Percentiles rank a stretch among this genome's conserved stretches.
Conservation (phyloP, 2,113 vertebrate species). For the Pogonocichla stellata region DNA sequence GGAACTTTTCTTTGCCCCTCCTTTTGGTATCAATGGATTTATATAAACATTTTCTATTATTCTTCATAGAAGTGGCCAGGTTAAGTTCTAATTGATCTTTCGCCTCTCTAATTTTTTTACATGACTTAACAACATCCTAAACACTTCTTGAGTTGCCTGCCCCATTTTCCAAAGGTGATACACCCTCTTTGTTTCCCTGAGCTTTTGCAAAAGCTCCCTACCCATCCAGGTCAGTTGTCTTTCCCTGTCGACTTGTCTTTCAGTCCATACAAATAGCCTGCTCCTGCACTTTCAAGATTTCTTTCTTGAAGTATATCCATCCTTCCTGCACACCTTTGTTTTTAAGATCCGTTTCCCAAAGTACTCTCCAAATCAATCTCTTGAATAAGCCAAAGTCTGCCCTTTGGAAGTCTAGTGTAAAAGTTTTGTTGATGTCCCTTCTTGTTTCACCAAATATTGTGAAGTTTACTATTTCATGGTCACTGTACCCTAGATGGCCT, state of each 20-base stretch:
- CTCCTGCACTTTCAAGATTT: background rate
- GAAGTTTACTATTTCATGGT: background rate
- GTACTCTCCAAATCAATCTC: background rate
- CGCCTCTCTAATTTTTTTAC: background rate
- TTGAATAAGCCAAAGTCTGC: background rate
- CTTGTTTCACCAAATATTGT: background rate
- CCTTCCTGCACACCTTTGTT: background rate
- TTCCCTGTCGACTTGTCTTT: accelerated
- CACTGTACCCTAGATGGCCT: background rate
- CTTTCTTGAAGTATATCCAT: background rate
- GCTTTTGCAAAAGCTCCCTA: background rate
- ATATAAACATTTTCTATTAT: background rate
- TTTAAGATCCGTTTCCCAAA: background rate
- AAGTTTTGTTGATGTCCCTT: background rate
- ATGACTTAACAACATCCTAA: background rate
- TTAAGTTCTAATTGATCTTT: background rate
- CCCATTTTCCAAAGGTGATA: background rate
- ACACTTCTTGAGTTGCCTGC: background rate
- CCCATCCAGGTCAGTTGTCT: accelerated
- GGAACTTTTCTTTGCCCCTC: background rate
- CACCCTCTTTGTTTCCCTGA: background rate
- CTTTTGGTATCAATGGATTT: background rate
- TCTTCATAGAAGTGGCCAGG: background rate
- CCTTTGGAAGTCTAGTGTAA: background rate
- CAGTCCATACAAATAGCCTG: accelerated